phyloP scores from a whole-genome alignment of 2,113 vertebrate genomes.

The Oenanthe oenanthe region DNA sequence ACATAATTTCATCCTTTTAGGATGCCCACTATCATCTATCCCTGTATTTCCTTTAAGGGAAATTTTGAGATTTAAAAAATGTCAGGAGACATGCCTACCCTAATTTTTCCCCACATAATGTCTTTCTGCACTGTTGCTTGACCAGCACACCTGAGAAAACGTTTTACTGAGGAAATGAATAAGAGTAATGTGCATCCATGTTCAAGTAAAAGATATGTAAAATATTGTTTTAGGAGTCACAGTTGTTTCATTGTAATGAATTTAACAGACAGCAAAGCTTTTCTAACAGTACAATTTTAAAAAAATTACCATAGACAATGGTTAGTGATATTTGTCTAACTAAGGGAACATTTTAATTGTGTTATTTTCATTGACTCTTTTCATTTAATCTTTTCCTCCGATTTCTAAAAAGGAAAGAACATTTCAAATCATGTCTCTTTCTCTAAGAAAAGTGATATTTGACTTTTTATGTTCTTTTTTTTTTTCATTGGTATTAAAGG shows the following conservation, averaged over 20 bases:
- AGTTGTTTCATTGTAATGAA: neutral
- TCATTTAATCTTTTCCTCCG: neutral
- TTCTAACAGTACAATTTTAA: neutral
- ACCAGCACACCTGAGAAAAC: neutral
- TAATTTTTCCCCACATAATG: neutral
- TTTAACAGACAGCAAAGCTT: neutral
- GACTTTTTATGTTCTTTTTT: neutral
- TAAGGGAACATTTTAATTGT: neutral
- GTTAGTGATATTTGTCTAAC: neutral
- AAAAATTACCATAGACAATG: neutral
- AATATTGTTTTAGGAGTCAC: neutral
- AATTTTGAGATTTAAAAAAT: neutral
- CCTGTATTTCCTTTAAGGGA: neutral
- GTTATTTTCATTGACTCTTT: rapidly evolving
- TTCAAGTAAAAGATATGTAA: neutral
- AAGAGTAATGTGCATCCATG: neutral
- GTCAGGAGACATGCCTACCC: neutral
- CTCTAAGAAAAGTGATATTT: neutral
- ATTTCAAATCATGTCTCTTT: neutral
- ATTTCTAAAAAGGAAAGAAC: neutral
- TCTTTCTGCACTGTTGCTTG: neutral
- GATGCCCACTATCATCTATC: neutral
- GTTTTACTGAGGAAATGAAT: neutral
- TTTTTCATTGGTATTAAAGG: neutral
- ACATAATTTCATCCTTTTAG: neutral